A percentile compares a stretch with the other conserved stretches of the same genome.
These are phyloP conservation scores for Cydia amplana DNA, from an alignment of 1,140 invertebrate genomes.

Conservation along the genomic window DNA sequence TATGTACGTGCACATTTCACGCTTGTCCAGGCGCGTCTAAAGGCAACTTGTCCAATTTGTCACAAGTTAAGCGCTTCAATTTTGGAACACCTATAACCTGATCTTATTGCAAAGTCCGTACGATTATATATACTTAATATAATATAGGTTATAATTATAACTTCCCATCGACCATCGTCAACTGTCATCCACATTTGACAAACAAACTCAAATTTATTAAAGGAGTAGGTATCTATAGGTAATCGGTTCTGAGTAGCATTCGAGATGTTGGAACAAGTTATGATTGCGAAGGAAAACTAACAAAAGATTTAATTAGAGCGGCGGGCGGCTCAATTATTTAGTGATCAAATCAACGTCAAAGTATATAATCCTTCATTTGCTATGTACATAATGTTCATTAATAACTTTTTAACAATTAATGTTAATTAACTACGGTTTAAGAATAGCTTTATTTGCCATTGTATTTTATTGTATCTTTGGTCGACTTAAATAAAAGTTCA, in stretches of 20 bases:
- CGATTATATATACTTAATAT: too few species aligned
- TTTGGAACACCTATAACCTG: too few species aligned
- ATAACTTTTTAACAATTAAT: neutral
- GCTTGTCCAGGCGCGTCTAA: too few species aligned
- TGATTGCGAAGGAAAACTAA: slow-evolving; percentile 12
- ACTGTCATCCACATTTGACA: neutral
- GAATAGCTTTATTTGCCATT: neutral
- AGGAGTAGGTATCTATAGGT: neutral
- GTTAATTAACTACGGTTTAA: neutral
- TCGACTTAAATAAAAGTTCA: too few species aligned
- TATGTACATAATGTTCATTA: slow-evolving; percentile 12
- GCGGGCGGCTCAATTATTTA: slow-evolving; percentile 4
- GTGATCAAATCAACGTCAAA: slow-evolving; percentile 17
- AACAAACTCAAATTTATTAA: slow-evolving; percentile 2
- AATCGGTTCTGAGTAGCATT: neutral
- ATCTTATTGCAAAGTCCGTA: too few species aligned
- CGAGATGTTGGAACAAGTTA: slow-evolving; percentile 11
- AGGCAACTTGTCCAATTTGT: too few species aligned
- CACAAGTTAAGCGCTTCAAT: too few species aligned
- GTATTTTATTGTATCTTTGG: too few species aligned
- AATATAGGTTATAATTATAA: too few species aligned
- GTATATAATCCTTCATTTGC: neutral
- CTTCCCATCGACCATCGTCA: too few species aligned
- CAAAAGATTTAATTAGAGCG: slow-evolving; percentile 20
- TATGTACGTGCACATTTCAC: too few species aligned